Base-by-base conservation (phyloP, 2,113 vertebrate species). In the Pristiophorus japonicus region DNA sequence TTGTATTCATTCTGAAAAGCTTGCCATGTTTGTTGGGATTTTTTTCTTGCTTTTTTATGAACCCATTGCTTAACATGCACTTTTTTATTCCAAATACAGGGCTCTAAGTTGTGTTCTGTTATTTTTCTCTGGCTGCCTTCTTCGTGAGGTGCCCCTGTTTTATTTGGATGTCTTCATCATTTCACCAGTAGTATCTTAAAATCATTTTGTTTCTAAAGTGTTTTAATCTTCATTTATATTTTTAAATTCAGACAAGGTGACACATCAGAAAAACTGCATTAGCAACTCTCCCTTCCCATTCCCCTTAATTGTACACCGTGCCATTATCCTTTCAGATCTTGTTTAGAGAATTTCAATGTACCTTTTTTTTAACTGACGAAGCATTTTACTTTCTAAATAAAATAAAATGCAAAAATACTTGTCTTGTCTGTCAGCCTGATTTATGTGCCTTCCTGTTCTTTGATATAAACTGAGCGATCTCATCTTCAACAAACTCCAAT, bases 351-450 rank as follows among this genome's bases (percentile, higher is more conserved):
- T 16, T 70, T 94, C 34, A 94, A 94, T 94, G 93, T 94, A 94
- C 59, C 22, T 62, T 92, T 62, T 92, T 90, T 92, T 92, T n/a
- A n/a, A 90, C 16, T 92, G 88, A 94, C 70, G 65, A 90, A 70
- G 93, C 93, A 94, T 70, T 94, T 94, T 94, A 70, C 93, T 94
- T 94, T 73, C 93, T 51, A 67, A 94, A 94, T 67, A 70, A 94
- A 94, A 94, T 94, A 94, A 70, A 94, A 94, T 94, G 93, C 93
- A 47, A 94, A 94, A 70, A 70, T 42, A 94, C 62, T 8, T 94
- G 93, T 73, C 93, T 94, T 94, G 93, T 94, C 93, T 94, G 93
- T 94, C 88, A 63, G 88, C 59, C 93, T 94, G 93, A 70, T 94
- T 94, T 94, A 94, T 94, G 93, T 94, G 65, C 93, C 42, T 94